A percentile compares a stretch with the other conserved stretches of the same genome.
phyloP scores from a whole-genome alignment of 2,113 vertebrate species.

The Gasterosteus aculeatus region DNA sequence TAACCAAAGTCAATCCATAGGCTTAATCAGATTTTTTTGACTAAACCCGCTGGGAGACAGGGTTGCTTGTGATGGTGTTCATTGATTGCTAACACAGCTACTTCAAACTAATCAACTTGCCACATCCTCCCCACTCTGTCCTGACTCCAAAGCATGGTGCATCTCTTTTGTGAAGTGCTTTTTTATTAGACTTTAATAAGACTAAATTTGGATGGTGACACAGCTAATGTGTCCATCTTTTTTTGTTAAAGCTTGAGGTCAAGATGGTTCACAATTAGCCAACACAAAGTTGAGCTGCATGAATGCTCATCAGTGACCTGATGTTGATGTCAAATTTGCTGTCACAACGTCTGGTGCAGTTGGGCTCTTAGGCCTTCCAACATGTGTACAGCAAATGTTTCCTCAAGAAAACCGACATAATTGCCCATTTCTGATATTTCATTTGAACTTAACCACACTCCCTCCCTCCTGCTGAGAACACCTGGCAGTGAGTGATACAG shows the following conservation, averaged over 20 bases:
- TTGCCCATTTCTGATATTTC: conserved; percentile 47
- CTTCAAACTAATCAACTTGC: background rate
- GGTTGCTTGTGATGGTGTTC: background rate
- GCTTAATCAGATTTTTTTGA: no score
- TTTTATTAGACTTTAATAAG: background rate
- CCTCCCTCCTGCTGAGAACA: conserved; percentile 48
- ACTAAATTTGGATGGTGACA: conserved; percentile 1
- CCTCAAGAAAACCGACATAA: conserved; percentile 31
- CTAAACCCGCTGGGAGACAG: background rate
- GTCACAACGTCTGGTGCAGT: background rate
- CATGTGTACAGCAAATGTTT: conserved; percentile 18
- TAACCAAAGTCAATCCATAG: background rate
- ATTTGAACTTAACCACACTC: conserved; percentile 24
- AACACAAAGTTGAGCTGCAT: background rate
- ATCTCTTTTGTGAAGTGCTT: background rate
- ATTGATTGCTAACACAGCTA: background rate
- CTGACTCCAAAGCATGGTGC: background rate
- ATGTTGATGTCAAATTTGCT: conserved; percentile 1
- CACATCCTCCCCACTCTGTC: background rate
- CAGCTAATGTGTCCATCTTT: background rate
- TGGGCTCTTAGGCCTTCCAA: background rate
- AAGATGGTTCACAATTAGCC: background rate
- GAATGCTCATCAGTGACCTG: background rate
- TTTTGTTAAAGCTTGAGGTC: background rate
- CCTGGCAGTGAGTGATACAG: conserved; percentile 70